Evolutionary conservation across 2,113 vertebrate genomes (phyloP), one percentile per base, ranked within the genome.

Genomic region (Clarias magur): DNA sequence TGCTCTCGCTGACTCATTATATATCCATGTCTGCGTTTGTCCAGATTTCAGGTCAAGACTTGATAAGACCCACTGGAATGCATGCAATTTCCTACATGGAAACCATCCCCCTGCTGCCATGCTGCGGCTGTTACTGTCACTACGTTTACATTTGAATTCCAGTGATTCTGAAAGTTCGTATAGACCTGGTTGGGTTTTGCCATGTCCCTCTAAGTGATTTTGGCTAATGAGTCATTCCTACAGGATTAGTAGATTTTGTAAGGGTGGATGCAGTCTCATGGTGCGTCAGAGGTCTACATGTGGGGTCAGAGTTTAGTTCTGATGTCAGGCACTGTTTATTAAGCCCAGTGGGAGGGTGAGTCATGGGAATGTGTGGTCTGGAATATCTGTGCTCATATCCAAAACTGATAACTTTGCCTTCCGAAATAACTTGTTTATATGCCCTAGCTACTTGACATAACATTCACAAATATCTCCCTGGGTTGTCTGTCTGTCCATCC

Each of bases 11-110:
- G 59, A 65, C 30, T 83, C 53, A 19, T 83, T 62, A 9, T 27
- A 54, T 48, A 12, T 80, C 23, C 57, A 25, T 53, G 38, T 78
- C 79, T 56, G 25, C 54, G 68, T 54, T 75, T 87, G 79, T 88
- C 63, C 59, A 38, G 76, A 84, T 83, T 82, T 73, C 80, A 80
- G 78, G 72, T 70, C 42, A 72, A 82, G 54, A 59, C 48, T 84
- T 87, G 93, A 94, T 93, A 92, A 94, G 92, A 87, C 48, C 80
- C 85, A 23, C 54, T 87, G 94, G 93, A 94, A 94, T 94, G 93
- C 89, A 89, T 88, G 86, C 90, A 89, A 91, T 93, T 94, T 94
- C 93, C 93, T 93, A 63, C 57, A 38, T 62, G 57, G 30, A 59
- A 21, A 13, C 19, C 6, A 21, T 23, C 19, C 6, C 17, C 87